Conservation (phyloP, 92 coral and sea anemone genomes). For the Meandrina meandrites region DNA sequence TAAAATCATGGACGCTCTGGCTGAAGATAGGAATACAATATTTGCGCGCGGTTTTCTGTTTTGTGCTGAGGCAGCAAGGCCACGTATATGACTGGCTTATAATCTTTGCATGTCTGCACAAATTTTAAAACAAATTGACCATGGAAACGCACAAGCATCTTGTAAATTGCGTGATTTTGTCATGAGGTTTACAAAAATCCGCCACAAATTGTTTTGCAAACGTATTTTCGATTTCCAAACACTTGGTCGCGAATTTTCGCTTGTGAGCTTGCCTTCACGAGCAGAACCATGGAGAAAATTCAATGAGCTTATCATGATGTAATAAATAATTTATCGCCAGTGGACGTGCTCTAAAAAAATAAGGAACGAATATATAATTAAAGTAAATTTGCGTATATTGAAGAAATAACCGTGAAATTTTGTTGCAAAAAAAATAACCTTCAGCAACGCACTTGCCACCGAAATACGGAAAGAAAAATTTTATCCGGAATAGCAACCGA, state of each 20-base stretch:
- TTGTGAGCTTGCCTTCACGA: neutral
- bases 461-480: neutral
- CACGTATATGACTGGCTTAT: conserved; percentile 1
- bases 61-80: neutral
- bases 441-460: neutral
- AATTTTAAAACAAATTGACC: neutral
- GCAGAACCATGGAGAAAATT: neutral
- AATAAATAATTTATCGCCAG: conserved; percentile 20
- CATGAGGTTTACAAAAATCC: neutral
- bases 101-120: neutral
- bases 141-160: neutral
- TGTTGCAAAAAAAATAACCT: neutral
- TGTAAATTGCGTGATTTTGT: neutral
- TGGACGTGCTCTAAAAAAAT: conserved; percentile 16
- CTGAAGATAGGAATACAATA: neutral
- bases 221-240: neutral
- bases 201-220: neutral
- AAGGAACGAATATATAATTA: neutral
- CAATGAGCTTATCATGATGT: neutral
- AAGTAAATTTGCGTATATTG: neutral
- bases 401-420: neutral
- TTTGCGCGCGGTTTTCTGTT: neutral
- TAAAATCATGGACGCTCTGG: neutral
- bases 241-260: neutral
- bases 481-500: neutral